Evolutionary conservation across 1,140 invertebrate species (phyloP), one percentile per base, ranked within the genome.

Genomic region (Palaemon carinicauda): DNA sequence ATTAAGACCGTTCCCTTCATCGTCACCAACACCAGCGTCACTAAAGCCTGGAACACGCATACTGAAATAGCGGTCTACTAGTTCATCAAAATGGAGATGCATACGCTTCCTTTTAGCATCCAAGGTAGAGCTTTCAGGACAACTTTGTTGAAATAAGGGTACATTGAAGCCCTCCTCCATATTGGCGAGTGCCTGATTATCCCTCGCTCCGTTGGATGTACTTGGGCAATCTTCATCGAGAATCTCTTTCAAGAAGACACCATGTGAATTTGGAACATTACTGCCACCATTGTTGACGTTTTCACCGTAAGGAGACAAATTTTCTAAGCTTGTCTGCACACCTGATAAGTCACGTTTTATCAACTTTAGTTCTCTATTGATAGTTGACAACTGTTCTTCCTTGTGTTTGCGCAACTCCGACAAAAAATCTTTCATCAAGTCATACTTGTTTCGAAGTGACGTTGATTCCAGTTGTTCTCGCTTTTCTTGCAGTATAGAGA

Each of bases 41-140:
- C 87, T 90, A 80, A 96, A 90, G 89, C 96, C 95, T 91, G 95
- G 95, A 10, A 94, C 94, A 65, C 96, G 93, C 19, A 94, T 94
- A 21, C 94, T 93, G 90, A 97, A 96, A 91, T 98, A 98, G 90
- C 96, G 96, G 90, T 96, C 94, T 60, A 96, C 95, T 90, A 98
- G 95, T 91, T 98, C 97, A 87, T 97, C 95, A 92, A 98, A 98
- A 92, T 98, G 96, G 14, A 95, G 94, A 89, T 96, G 94, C 92
- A 98, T 95, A 60, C 87, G 83, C 96, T 95, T 94, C 89, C 95
- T 93, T 52, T 96, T 92, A 15, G 94, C 92, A 2, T 95, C 93
- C 21, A 96, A 91, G 1, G 94, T 92, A 1, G 93, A 88, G 52
- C 50, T 82, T 60, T 89, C 84, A 7, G 85, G 82, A 51, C 31